Conservation (phyloP, 2,113 vertebrate species). For the Gobius niger region DNA sequence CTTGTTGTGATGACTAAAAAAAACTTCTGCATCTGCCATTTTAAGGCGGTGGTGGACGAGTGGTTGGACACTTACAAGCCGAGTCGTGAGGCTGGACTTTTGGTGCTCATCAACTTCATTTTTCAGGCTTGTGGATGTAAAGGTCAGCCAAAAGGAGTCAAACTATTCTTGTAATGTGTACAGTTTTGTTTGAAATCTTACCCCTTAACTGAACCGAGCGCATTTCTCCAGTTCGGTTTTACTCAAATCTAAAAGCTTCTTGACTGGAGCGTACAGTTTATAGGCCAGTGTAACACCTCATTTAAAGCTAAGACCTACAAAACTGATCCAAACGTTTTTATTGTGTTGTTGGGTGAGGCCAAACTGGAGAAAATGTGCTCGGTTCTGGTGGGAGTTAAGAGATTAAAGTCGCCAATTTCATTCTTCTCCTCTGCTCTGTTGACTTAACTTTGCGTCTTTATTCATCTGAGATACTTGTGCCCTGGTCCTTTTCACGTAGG, state of each 20-base stretch:
- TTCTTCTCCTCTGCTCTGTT: background rate
- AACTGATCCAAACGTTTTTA: no score
- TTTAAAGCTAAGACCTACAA: no score
- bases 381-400: no score
- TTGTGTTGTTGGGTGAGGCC: no score
- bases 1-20: no score
- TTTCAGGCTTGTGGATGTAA: slow-evolving; percentile 85
- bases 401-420: no score
- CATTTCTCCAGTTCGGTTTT: no score
- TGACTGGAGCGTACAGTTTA: no score
- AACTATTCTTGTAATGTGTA: slow-evolving; percentile 25
- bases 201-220: no score
- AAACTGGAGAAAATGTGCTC: no score
- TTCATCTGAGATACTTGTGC: background rate
- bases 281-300: no score
- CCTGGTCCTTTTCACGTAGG: slow-evolving; percentile 63
- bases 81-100: slow-evolving; percentile 74
- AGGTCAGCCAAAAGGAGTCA: slow-evolving; percentile 70
- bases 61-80: slow-evolving; percentile 88
- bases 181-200: background rate
- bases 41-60: slow-evolving; percentile 84
- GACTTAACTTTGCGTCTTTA: background rate
- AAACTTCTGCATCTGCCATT: slow-evolving; percentile 38
- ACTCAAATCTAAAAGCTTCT: no score
- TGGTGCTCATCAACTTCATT: slow-evolving; percentile 88